phyloP scores from a whole-genome alignment of 2,797 vertebrate genomes.

The Mormyrops attenuatus region DNA sequence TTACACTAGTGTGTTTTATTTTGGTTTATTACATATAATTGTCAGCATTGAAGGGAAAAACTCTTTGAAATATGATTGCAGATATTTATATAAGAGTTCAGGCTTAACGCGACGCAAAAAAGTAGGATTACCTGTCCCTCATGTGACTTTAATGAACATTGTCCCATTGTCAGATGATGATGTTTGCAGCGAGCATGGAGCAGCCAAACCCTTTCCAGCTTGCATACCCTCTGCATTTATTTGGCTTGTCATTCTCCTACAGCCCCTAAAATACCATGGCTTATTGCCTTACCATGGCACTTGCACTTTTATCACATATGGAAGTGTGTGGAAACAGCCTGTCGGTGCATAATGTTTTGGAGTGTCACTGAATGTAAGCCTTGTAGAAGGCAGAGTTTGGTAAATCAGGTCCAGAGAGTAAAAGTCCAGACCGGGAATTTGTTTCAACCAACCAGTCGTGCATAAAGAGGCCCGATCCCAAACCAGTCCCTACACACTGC shows the following conservation, averaged over 20 bases:
- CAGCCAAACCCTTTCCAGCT: not conserved
- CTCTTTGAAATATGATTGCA: not conserved
- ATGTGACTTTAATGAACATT: not conserved
- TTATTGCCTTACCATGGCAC: not conserved
- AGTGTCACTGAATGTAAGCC: not conserved
- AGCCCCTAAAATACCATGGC: not conserved
- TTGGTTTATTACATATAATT: not conserved
- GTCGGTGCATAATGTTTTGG: not conserved
- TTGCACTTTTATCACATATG: not conserved
- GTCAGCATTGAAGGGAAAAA: slow-evolving; percentile 1
- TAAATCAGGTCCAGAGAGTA: no score
- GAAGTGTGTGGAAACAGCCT: not conserved
- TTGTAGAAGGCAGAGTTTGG: no score
- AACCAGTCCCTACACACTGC: no score
- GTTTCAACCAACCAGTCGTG: not conserved
- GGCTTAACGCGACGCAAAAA: not conserved
- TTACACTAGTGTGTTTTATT: not conserved
- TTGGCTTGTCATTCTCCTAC: not conserved
- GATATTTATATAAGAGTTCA: not conserved
- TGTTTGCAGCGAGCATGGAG: not conserved
- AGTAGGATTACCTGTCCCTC: not conserved
- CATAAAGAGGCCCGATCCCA: not conserved
- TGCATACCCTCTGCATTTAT: not conserved
- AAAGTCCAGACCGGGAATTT: no score
- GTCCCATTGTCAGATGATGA: not conserved